Base-by-base conservation (phyloP, 2,888 invertebrate species). In the Flexamia atlantica region DNA sequence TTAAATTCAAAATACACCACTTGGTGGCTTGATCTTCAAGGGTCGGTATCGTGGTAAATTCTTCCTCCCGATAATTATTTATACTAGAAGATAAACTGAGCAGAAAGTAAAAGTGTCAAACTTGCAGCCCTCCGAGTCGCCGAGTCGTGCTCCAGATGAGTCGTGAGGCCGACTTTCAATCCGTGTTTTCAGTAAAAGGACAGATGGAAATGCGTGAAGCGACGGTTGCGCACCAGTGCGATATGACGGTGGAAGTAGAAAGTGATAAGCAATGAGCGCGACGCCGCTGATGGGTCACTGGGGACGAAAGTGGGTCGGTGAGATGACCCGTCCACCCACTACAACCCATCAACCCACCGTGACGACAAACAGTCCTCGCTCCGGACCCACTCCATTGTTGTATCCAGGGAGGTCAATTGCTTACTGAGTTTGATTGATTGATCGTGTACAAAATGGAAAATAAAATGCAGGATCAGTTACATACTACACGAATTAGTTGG, bases 241-340 rank as follows among this genome's bases (percentile, higher is more conserved):
- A 76, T 76, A 76, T 76, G 76, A 25, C 42, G 30, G 70, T n/a
- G 32, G 70, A 72, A 50, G 72, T 76, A 76, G 76, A 76, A 76
- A 76, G 76, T 76, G 76, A 76, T 50, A 76, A 76, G 76, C 46
- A 76, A 1, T 72, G 72, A 72, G 72, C 72, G 72, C 36, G 20
- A 40, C 72, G 72, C 23, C 64, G 5, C 20, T 76, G 76, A 76
- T 76, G 42, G 76, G 76, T 76, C 50, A 50, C 42, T 50, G 76
- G 50, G 46, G 42, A 50, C 40, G 46, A 46, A 76, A 76, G 76
- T 46, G 46, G 76, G 76, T 36, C 42, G 23, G 10, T 7, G 72
- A 20, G n/a, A n/a, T 42, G 64, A 28, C 64, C 9, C 53, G 3
- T 12, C 46, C 46, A 12, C 46, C 46, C 53, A 9, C 7, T 23